Conservation (phyloP, 2,797 vertebrate species). For the Rallus crepitans region DNA sequence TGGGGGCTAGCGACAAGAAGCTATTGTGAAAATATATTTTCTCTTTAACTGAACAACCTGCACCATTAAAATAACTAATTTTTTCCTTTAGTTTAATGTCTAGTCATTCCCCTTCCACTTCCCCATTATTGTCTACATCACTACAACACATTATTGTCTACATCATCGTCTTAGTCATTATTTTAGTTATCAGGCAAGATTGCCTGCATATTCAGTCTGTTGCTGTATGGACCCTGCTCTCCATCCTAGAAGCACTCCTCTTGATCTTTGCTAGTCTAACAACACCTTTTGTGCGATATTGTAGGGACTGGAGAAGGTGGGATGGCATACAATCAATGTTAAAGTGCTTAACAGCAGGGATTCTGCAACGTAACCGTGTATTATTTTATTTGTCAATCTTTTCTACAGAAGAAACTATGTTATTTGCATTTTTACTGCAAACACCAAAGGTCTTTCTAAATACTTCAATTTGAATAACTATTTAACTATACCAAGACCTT, state of each 20-base stretch:
- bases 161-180: neutral
- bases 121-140: neutral
- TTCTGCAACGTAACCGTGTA: rapidly evolving
- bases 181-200: neutral
- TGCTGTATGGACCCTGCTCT: neutral
- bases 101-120: neutral
- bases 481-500: neutral
- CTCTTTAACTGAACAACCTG: neutral
- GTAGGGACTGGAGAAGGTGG: neutral
- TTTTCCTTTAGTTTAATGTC: neutral
- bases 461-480: neutral
- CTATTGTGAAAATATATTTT: neutral
- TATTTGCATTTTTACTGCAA: neutral
- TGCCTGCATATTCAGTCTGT: neutral
- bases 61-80: neutral
- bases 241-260: neutral
- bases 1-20: neutral
- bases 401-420: neutral
- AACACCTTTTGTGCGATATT: neutral
- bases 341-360: neutral
- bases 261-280: neutral
- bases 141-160: neutral
- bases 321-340: rapidly evolving
- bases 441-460: neutral
- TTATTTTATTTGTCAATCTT: neutral